Base-by-base conservation (phyloP, 2,113 vertebrate species). In the Cichladusa arquata region DNA sequence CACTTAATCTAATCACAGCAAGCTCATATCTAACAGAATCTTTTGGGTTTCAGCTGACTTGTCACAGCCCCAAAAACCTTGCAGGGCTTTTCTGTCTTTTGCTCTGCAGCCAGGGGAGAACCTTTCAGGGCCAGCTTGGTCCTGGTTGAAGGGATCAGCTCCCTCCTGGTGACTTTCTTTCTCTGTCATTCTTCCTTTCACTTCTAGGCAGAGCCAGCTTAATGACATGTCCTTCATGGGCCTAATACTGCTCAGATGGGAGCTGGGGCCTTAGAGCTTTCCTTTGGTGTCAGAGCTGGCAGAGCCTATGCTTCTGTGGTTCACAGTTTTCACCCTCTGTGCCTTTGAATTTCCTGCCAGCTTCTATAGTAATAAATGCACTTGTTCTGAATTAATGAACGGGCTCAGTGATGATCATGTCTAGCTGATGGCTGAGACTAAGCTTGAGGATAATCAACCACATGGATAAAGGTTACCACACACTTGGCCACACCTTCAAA, bases 1-100 rank as follows among this genome's bases (percentile, higher is more conserved):
- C 91, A 95, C 67, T 93, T 96, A 93, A 95, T 95, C 94, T 96
- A 95, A 88, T 88, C 64, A 73, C 44, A 86, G 67, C 50, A 88
- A 88, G 15, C 33, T 95, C n/a, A 14, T 83, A 88, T 91, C 54
- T 86, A 77, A 47, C 36, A 86, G 71, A 53, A 91, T 88, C 54
- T 86, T 80, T 77, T 36, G n/a, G 22, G 13, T 70, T 96, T 91
- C 6, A 0, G 5, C 64, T 88, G 83, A 65, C 58, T 83, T 95
- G 72, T 81, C 26, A 83, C 19, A 70, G n/a, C 8, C 71, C 28
- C 71, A 48, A 80, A 82, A 56, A 18, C 13, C 8, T 48, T 44
- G n/a, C 31, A 48, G 66, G 11, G 4, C 14, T 80, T 92, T 95
- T 79, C 57, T 71, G 38, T 14, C 8, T 82, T 80, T 60, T 71